Base-by-base conservation (phyloP, 2,888 invertebrate genomes). In the Oxystoma pomonae region DNA sequence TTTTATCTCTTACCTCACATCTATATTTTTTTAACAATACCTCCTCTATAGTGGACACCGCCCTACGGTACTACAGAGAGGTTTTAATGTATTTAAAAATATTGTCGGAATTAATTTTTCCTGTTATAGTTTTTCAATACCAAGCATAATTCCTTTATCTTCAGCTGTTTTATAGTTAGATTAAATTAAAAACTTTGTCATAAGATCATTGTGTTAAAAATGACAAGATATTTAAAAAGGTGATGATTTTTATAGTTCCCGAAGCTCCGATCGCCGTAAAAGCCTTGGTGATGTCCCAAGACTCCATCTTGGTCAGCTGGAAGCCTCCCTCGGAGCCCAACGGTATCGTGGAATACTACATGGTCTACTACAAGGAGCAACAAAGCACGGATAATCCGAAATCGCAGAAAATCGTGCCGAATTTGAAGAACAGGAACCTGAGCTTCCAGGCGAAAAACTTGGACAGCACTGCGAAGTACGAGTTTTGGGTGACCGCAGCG, bases 401-500 rank as follows among this genome's bases (percentile, higher is more conserved):
- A 65, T 88, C 89, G 59, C 90, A 90, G 72, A 91, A 91, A 82
- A 89, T 89, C 71, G 89, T 90, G 51, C 90, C 93, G 17, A 90
- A 91, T 70, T 90, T 94, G 82, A 76, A 75, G 60, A 78, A 79
- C 65, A 79, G 78, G 65, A 80, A 80, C 67, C 88, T 94, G 77
- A 94, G 91, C 75, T 92, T 91, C 77, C 93, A 95, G 75, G 92
- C 95, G 16, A 90, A 90, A 20, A 91, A 91, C 70, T 81, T 97
- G 72, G 91, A 91, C 72, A 86, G 87, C 75, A 89, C 90, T 69
- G 87, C 90, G 67, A 90, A 92, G 63, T 96, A 95, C 76, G 93
- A 94, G 80, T 96, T 96, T 82, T 94, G 94, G 91, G 95, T 96
- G 0, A 94, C 95, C 2, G 96, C 96, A 52, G 94, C 92, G 67